These are phyloP conservation scores for Andricus grossulariae DNA, from an alignment of 1,140 invertebrate species.

Conservation along the genomic window DNA sequence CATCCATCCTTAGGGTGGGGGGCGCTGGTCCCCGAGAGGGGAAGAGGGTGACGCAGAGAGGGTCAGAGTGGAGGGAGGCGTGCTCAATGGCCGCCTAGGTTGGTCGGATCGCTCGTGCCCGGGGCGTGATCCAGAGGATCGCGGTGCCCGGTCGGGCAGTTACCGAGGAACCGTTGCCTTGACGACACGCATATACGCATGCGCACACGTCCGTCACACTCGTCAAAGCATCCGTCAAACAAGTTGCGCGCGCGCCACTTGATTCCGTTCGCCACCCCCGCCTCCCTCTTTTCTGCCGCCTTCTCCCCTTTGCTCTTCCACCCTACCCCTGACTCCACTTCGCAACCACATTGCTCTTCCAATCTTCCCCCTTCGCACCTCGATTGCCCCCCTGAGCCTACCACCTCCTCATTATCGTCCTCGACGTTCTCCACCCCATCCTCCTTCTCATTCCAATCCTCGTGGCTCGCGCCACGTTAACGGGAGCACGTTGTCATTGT, in stretches of 20 bases:
- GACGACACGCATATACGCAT: slow-evolving; percentile 72
- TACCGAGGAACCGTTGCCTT: slow-evolving; percentile 75
- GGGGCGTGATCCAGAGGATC: slow-evolving; percentile 68
- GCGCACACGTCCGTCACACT: slow-evolving; percentile 59
- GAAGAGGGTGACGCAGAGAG: slow-evolving; percentile 36
- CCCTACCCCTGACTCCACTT: slow-evolving; percentile 33
- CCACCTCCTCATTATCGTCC: slow-evolving; percentile 34
- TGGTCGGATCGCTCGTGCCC: slow-evolving; percentile 67
- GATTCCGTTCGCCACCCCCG: slow-evolving; percentile 44
- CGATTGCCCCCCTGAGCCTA: slow-evolving; percentile 6
- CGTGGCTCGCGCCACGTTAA: slow-evolving; percentile 54
- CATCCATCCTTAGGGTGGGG: background rate
- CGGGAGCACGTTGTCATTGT: slow-evolving; percentile 57
- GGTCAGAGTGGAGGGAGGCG: slow-evolving; percentile 48
- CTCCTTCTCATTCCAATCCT: slow-evolving; percentile 38
- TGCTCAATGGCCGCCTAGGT: slow-evolving; percentile 69
- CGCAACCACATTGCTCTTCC: slow-evolving; percentile 25
- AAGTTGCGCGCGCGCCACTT: slow-evolving; percentile 55
- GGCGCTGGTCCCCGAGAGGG: slow-evolving; percentile 17
- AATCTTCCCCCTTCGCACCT: slow-evolving; percentile 37
- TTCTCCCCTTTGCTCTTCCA: slow-evolving; percentile 25
- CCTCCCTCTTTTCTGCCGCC: slow-evolving; percentile 34
- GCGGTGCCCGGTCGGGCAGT: slow-evolving; percentile 68
- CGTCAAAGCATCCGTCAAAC: slow-evolving; percentile 51
- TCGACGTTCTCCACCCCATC: slow-evolving; percentile 39